Evolutionary conservation across 1,140 invertebrate species (phyloP).

Genomic region (Subanguina moxae): DNA sequence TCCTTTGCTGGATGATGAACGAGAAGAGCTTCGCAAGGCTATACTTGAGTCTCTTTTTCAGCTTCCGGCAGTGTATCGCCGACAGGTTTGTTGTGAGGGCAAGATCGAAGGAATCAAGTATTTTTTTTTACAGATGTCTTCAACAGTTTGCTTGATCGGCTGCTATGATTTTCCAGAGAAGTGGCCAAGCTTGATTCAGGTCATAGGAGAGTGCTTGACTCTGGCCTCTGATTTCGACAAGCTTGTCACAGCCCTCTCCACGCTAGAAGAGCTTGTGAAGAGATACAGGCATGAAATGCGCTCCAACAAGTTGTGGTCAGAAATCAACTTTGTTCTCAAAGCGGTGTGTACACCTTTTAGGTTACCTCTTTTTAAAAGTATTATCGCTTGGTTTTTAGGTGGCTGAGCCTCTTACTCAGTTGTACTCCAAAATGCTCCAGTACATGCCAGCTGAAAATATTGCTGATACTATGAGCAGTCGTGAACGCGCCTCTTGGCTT

Average conservation of each 20-base stretch:
- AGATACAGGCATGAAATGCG: slow-evolving; percentile 36
- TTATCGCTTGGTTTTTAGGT: not conserved
- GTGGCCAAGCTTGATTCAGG: slow-evolving; percentile 31
- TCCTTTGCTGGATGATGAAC: slow-evolving; percentile 25
- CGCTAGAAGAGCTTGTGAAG: slow-evolving; percentile 36
- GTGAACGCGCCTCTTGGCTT: slow-evolving; percentile 24
- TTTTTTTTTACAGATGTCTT: slow-evolving; percentile 17
- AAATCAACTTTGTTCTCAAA: slow-evolving; percentile 38
- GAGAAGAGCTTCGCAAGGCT: slow-evolving; percentile 25
- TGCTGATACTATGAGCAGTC: slow-evolving; percentile 16
- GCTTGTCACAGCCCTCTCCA: slow-evolving; percentile 23
- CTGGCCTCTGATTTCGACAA: slow-evolving; percentile 32
- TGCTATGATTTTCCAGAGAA: slow-evolving; percentile 29
- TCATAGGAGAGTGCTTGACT: slow-evolving; percentile 25
- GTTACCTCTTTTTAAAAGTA: slow-evolving; percentile 3
- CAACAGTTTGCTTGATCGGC: slow-evolving; percentile 42
- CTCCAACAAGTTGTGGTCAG: slow-evolving; percentile 29
- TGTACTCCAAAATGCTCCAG: slow-evolving; percentile 28
- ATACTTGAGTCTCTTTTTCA: slow-evolving; percentile 30
- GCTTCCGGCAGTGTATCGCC: slow-evolving; percentile 11
- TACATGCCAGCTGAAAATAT: slow-evolving; percentile 16
- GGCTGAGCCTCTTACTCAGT: slow-evolving; percentile 32
- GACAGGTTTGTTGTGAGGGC: not conserved
- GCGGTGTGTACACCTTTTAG: slow-evolving; percentile 13
- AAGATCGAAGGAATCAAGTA: too few species aligned